Conservation (phyloP, 2,888 invertebrate species). For the Epinotia ramella region DNA sequence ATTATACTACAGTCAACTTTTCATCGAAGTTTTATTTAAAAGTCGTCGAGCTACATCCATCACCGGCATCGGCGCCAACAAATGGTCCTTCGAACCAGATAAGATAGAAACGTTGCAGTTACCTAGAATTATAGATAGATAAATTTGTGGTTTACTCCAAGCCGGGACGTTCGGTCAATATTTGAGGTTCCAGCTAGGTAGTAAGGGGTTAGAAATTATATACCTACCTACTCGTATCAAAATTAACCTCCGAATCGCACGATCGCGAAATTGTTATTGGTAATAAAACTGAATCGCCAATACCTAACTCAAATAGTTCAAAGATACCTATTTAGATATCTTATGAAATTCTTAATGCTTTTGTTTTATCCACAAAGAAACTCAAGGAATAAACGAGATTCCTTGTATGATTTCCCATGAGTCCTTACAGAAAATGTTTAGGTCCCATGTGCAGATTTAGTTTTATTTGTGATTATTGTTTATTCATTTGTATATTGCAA, state of each 20-base stretch:
- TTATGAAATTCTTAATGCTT: constrained; percentile 11
- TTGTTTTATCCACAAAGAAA: constrained; percentile 42
- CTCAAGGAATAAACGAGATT: constrained; percentile 58
- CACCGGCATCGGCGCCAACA: too few species aligned
- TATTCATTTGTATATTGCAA: neutral
- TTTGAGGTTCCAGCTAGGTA: neutral
- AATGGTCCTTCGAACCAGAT: too few species aligned
- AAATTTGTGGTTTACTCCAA: constrained; percentile 11
- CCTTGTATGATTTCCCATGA: constrained; percentile 68
- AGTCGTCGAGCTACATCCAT: too few species aligned
- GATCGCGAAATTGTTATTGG: neutral
- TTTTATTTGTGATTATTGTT: constrained; percentile 22
- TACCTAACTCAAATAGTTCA: neutral
- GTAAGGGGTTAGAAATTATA: neutral
- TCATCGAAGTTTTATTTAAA: too few species aligned
- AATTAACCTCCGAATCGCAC: neutral
- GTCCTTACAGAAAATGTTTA: constrained; percentile 52
- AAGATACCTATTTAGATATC: neutral
- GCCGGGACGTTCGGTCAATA: neutral
- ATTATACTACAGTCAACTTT: too few species aligned
- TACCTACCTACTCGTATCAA: neutral
- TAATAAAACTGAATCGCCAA: neutral
- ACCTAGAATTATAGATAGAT: neutral
- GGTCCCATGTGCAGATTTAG: constrained; percentile 16
- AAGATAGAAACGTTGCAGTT: neutral